These are phyloP conservation scores for Autographa pulchrina DNA, from an alignment of 2,888 invertebrate genomes.

Conservation along the genomic window DNA sequence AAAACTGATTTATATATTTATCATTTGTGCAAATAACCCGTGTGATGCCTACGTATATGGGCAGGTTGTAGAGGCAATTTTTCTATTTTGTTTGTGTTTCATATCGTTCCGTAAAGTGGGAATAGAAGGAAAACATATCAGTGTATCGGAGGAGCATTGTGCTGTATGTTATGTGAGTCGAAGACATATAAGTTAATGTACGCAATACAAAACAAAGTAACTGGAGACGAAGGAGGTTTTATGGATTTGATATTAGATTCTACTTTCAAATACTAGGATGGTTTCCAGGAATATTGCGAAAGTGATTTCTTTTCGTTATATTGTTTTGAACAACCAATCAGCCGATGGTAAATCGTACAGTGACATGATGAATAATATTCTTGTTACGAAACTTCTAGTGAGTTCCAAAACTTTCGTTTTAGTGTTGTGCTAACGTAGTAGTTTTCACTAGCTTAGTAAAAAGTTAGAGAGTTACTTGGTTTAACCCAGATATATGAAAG, in stretches of 20 bases:
- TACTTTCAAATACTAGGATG: not conserved
- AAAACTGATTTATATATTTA: slow-evolving; percentile 73
- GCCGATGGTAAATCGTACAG: not conserved
- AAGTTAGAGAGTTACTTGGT: slow-evolving; percentile 25
- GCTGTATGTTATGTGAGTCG: not conserved
- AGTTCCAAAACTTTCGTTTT: slow-evolving; percentile 3
- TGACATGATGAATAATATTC: slow-evolving; percentile 10
- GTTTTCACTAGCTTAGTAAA: slow-evolving; percentile 20
- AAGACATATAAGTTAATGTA: not conserved
- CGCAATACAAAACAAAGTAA: not conserved
- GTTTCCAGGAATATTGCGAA: not conserved
- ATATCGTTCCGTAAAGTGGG: slow-evolving; percentile 5
- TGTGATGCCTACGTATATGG: slow-evolving; percentile 33
- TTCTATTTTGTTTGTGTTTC: slow-evolving; percentile 13
- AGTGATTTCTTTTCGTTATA: not conserved
- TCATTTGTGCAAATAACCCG: slow-evolving; percentile 58
- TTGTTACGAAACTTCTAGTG: slow-evolving; percentile 13
- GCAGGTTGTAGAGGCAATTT: slow-evolving; percentile 11
- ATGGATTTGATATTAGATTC: not conserved
- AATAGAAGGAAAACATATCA: not conserved
- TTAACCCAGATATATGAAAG: slow-evolving; percentile 26
- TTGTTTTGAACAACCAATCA: not conserved
- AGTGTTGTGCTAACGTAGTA: slow-evolving; percentile 17
- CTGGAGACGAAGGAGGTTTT: not conserved
- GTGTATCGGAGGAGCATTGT: not conserved